Base-by-base conservation (phyloP, 2,113 vertebrate species). In the Grus americana region DNA sequence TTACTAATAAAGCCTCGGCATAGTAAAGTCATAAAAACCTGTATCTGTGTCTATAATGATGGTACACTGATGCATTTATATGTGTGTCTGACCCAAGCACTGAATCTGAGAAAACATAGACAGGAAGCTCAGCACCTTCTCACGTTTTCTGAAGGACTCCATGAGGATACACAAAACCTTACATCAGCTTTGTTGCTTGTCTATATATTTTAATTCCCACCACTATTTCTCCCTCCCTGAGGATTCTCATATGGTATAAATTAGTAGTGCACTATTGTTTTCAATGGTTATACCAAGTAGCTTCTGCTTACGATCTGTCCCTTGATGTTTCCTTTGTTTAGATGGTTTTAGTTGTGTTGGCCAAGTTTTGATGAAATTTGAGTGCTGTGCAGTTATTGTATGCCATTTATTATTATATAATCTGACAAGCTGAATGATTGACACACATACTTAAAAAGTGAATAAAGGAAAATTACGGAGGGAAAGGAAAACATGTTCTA, bases 301-400 rank as follows among this genome's bases (percentile, higher is more conserved):
- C 78, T 92, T 95, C 87, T 93, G 47, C 78, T 85, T 87, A 73
- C 0, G 2, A 82, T 91, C 80, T 79, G 24, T 62, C 79, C 74
- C 70, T 93, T 95, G 62, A 78, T 79, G 87, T 89, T 93, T 62
- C 32, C 40, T 91, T 91, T 89, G 49, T 94, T 92, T 91, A 62
- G 65, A 86, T 66, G 66, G 12, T 93, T 92, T 94, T 46, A 86
- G 75, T 91, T 83, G 38, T 78, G 26, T 67, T 92, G 72, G 79
- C 92, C 79, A 89, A 88, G 63, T 74, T 86, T 40, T 55, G 83
- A 66, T 82, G 80, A 81, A 75, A 92, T 85, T 59, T 68, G 66
- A 84, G 49, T 72, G 27, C 73, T 95, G 66, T 89, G 73, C 42
- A 82, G 78, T 91, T 82, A 79, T 84, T 82, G 15, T 30, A n/a